Conservation (phyloP, 2,797 vertebrate genomes). For the Rhinoraja longicauda region DNA sequence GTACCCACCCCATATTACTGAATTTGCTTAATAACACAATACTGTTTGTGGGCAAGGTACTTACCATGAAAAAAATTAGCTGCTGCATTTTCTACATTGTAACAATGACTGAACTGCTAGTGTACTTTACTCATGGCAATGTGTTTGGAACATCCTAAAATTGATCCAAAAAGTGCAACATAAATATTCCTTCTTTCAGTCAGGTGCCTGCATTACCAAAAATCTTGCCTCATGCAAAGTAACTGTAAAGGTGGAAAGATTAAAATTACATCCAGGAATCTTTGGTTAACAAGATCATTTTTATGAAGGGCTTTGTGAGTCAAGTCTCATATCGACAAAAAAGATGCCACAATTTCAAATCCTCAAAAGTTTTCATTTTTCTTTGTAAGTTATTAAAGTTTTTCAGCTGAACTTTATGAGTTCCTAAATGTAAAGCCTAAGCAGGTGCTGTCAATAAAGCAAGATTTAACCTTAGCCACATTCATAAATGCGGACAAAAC, state of each 20-base stretch:
- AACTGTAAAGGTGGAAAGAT: background rate
- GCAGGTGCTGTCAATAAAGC: constrained; percentile 37
- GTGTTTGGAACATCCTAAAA: too few species aligned
- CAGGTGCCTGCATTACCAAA: background rate
- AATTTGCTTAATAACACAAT: too few species aligned
- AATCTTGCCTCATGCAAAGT: background rate
- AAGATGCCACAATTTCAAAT: background rate
- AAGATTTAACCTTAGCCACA: constrained; percentile 28
- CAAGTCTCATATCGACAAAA: background rate
- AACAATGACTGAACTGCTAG: too few species aligned
- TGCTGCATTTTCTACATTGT: too few species aligned
- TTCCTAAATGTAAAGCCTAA: constrained; percentile 25
- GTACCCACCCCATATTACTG: too few species aligned
- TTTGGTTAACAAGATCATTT: background rate
- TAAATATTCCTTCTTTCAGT: background rate
- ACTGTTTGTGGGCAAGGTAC: too few species aligned
- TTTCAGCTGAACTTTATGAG: constrained; percentile 33
- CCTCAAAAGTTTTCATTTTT: constrained; percentile 33
- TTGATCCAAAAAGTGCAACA: too few species aligned
- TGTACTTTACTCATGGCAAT: too few species aligned
- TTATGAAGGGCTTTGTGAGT: background rate
- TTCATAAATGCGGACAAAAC: constrained; percentile 27
- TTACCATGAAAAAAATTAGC: too few species aligned
- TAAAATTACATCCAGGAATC: background rate
- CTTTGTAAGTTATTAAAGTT: constrained; percentile 6